Conservation (phyloP, 2,888 invertebrate genomes). For the Lasioglossum leucozonium region DNA sequence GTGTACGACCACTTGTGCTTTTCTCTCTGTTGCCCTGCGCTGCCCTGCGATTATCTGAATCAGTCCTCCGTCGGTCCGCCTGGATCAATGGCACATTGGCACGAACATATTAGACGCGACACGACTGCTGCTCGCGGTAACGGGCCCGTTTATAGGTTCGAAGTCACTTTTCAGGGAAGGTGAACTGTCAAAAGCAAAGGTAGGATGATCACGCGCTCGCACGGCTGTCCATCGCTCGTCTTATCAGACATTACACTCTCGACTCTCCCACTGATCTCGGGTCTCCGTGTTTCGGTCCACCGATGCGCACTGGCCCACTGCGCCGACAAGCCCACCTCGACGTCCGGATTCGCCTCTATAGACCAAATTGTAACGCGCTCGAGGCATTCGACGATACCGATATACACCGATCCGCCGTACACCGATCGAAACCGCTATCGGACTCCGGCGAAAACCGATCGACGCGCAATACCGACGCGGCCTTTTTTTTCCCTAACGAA, state of each 20-base stretch:
- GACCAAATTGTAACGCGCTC: constrained; percentile 20
- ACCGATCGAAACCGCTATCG: constrained; percentile 21
- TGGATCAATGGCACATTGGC: constrained; percentile 39
- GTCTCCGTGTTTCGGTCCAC: constrained; percentile 55
- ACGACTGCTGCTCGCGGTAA: constrained; percentile 11
- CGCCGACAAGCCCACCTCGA: constrained; percentile 46
- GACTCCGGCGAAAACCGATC: constrained; percentile 18
- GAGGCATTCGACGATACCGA: not conserved
- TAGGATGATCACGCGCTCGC: constrained; percentile 74
- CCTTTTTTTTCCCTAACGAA: constrained; percentile 27
- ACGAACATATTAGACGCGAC: constrained; percentile 40
- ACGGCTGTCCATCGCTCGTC: constrained; percentile 76
- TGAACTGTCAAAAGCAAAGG: constrained; percentile 74
- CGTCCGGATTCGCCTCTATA: constrained; percentile 29
- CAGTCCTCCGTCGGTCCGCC: constrained; percentile 31
- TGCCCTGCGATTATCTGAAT: constrained; percentile 53
- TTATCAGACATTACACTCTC: constrained; percentile 81
- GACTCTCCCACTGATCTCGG: constrained; percentile 63
- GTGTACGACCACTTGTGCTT: constrained; percentile 57
- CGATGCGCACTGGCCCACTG: constrained; percentile 65
- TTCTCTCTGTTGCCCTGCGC: constrained; percentile 38
- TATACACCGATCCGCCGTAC: not conserved
- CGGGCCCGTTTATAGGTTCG: not conserved
- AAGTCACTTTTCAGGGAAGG: constrained; percentile 26
- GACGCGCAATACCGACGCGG: constrained; percentile 16